Conservation (phyloP, 2,113 vertebrate species). For the Triplophysa siluroides region DNA sequence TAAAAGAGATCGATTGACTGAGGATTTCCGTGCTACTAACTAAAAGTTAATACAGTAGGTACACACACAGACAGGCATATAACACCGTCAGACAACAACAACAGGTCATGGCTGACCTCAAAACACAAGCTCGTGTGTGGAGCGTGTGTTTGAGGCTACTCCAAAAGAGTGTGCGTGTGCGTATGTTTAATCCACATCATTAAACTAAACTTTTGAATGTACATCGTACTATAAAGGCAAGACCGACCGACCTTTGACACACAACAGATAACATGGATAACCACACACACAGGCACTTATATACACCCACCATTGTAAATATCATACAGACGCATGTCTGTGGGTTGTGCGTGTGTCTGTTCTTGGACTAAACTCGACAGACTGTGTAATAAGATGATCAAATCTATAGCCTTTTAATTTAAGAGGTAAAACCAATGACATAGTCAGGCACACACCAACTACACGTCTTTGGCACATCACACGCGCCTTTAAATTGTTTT, state of each 20-base stretch:
- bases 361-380: constrained; percentile 31
- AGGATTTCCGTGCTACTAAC: background rate
- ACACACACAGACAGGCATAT: constrained; percentile 1
- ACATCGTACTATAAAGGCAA: background rate
- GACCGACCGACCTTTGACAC: constrained; percentile 16
- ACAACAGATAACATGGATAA: background rate
- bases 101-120: background rate
- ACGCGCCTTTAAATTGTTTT: background rate
- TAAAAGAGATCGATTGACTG: background rate
- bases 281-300: constrained; percentile 18
- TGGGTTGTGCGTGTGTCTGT: constrained; percentile 30
- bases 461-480: too few relatives aligned
- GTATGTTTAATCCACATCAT: constrained; percentile 4
- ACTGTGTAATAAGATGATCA: constrained; percentile 53
- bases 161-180: background rate
- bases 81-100: constrained; percentile 4
- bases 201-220: constrained; percentile 9
- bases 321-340: background rate
- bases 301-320: background rate
- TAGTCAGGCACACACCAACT: background rate
- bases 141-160: constrained; percentile 16
- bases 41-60: background rate
- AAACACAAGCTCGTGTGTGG: background rate
- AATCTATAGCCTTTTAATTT: constrained; percentile 50
- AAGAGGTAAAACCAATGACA: constrained; percentile 38